Conservation (phyloP, 1,140 invertebrate genomes). For the Acromyrmex charruanus region DNA sequence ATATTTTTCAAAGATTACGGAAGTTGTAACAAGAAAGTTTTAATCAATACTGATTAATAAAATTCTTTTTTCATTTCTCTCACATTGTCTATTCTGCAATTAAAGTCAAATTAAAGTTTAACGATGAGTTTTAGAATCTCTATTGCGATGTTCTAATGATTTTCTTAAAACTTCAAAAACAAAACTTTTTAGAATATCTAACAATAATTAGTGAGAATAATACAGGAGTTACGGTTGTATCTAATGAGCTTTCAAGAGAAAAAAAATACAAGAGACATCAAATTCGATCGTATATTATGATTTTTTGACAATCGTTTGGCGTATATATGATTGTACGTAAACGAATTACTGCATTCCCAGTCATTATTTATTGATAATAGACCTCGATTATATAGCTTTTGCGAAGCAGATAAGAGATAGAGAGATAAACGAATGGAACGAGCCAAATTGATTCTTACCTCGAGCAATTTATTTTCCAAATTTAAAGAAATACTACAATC, state of each 20-base stretch:
- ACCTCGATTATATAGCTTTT: no score
- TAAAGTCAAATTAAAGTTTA: conserved; percentile 6
- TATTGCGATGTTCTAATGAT: not conserved
- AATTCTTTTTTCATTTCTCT: not conserved
- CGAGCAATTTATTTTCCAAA: no score
- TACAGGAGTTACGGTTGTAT: not conserved
- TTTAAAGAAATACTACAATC: no score
- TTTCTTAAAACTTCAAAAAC: not conserved
- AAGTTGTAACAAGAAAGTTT: not conserved
- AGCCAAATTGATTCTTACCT: no score
- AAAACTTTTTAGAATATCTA: not conserved
- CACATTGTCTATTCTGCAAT: not conserved
- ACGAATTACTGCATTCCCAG: not conserved
- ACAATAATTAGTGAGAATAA: not conserved
- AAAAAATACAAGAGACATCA: not conserved
- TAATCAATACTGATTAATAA: not conserved
- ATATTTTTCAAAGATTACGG: not conserved
- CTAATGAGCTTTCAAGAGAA: not conserved
- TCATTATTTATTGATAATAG: no score
- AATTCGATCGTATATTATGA: not conserved
- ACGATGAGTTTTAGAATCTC: not conserved
- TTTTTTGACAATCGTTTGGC: not conserved
- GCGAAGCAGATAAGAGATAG: no score
- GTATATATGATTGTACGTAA: not conserved
- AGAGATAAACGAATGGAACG: no score